Base-by-base conservation (phyloP, 2,113 vertebrate genomes). In the Smithornis capensis region DNA sequence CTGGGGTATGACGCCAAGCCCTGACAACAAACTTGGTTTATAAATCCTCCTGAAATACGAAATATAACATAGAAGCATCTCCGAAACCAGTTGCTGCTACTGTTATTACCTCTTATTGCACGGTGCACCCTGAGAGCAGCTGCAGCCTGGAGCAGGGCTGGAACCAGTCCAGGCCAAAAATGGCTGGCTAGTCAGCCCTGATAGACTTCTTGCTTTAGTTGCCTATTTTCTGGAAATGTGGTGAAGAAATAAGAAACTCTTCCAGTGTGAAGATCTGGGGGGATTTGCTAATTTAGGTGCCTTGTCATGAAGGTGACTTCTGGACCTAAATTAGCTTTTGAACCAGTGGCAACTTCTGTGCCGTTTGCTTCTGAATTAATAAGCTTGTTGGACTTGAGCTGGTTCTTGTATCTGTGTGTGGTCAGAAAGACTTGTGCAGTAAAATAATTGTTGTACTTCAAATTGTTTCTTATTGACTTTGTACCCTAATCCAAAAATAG, bases 61-160 rank as follows among this genome's bases (percentile, higher is more conserved):
- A 71, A 27, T 22, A n/a, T 28, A 22, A 17, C 4, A 4, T 69
- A 73, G 23, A 57, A 83, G 9, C 27, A 19, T 60, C 19, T 75
- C 25, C 19, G n/a, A 82, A 79, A 4, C 7, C 22, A 31, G 0
- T 47, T 1, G 1, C 37, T 88, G 57, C 47, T 50, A 0, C 22
- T 64, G 24, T 52, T 81, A 9, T 2, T 19, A n/a, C 4, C 9
- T 37, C 11, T 56, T 53, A 7, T 4, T 3, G 3, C 8, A 5
- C 6, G 42, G 19, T 50, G 18, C 0, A 8, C 44, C 19, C n/a
- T 17, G 45, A 37, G 65, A 70, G 77, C 52, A 59, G 47, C 65
- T 22, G 65, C 19, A 79, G 70, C 31, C 13, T 49, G 40, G n/a
- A 85, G 55, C 2, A 0, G 17, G 52, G 35, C n/a, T 83, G 85